phyloP scores from a whole-genome alignment of 1,140 invertebrate genomes.

The Lerema accius region DNA sequence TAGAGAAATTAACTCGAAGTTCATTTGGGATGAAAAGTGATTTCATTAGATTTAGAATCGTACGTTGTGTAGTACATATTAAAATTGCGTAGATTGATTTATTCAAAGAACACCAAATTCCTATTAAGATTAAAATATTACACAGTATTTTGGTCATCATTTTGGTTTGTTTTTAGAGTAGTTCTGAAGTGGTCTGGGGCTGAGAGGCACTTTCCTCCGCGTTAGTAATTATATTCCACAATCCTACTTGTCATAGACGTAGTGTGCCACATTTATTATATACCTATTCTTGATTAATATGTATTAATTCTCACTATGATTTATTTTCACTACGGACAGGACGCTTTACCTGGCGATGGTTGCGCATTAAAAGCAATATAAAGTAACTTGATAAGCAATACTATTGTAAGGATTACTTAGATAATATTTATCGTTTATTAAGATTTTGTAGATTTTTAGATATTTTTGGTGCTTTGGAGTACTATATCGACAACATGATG shows the following conservation, averaged over 20 bases:
- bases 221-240: conserved; percentile 49
- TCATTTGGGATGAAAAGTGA: conserved; percentile 5
- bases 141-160: background rate
- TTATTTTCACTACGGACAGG: conserved; percentile 10
- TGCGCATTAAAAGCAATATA: conserved; percentile 76
- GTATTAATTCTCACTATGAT: background rate
- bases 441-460: conserved; percentile 71
- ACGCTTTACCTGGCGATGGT: conserved; percentile 51
- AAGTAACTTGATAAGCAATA: conserved; percentile 78
- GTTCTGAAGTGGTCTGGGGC: conserved; percentile 1
- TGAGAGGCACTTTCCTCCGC: conserved; percentile 34
- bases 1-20: conserved; percentile 11
- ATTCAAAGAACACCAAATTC: background rate
- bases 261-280: conserved; percentile 53
- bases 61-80: background rate
- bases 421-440: conserved; percentile 59
- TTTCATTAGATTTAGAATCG: conserved; percentile 30
- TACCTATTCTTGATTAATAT: conserved; percentile 36
- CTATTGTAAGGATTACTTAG: conserved; percentile 63
- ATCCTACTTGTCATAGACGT: conserved; percentile 53
- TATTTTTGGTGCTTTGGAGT: conserved; percentile 76
- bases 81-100: conserved; percentile 3
- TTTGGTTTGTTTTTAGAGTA: background rate
- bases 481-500: conserved; percentile 61
- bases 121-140: background rate